These are phyloP conservation scores for Cataglyphis altisquamis DNA, from an alignment of 2,888 invertebrate species.

Conservation along the genomic window DNA sequence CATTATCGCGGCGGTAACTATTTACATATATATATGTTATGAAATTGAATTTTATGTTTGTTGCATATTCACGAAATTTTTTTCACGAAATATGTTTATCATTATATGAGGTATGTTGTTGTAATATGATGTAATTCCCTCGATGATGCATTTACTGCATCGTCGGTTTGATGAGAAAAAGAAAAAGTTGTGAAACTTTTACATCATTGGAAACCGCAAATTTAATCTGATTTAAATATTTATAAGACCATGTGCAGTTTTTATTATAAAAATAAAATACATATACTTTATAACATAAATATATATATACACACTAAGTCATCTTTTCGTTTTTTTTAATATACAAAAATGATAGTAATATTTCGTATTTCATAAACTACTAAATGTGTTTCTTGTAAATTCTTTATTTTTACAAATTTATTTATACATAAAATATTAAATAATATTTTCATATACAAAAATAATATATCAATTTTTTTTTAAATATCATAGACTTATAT, in stretches of 20 bases:
- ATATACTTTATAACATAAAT: too few relatives aligned
- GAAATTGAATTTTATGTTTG: not conserved
- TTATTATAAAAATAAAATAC: not conserved
- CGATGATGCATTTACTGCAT: not conserved
- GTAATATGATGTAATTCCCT: not conserved
- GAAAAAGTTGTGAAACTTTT: conserved; percentile 5
- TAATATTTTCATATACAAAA: not conserved
- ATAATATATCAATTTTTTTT: not conserved
- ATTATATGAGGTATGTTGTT: not conserved
- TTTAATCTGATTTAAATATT: not conserved
- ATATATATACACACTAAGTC: too few relatives aligned
- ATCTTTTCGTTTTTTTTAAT: not conserved
- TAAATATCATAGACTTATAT: not conserved
- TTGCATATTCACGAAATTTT: not conserved
- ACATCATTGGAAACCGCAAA: not conserved
- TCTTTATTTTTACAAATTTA: not conserved
- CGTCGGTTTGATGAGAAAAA: not conserved
- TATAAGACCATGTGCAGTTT: not conserved
- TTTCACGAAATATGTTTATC: not conserved
- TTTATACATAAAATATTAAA: not conserved
- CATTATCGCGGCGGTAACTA: too few relatives aligned
- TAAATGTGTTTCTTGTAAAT: not conserved
- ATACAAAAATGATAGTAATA: not conserved
- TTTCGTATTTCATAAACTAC: not conserved
- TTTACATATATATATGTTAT: not conserved